Base-by-base conservation (phyloP, 92 coral and sea anemone genomes). In the Palythoa heliodiscus region DNA sequence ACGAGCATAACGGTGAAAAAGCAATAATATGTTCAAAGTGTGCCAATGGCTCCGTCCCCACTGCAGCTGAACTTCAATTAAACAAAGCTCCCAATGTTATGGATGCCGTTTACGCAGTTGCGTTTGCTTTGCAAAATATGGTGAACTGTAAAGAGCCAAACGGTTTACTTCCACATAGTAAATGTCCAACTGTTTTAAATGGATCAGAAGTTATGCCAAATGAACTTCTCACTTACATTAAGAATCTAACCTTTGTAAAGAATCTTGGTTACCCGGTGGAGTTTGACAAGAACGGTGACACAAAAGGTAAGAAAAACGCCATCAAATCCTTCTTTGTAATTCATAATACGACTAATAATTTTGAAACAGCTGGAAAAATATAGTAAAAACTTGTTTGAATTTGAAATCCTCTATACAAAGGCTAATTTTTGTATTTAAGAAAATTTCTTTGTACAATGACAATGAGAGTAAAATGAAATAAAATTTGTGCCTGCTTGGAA, bases 61-160 rank as follows among this genome's bases (percentile, higher is more conserved):
- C 89, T 12, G 98, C 97, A 6, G 87, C 79, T 9, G 55, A 52
- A 13, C 20, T 94, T 23, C 94, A 97, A 61, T 52, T 92, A 48
- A 94, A 91, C 85, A 97, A 97, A 52, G 97, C 99, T 1, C 88
- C 99, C 0, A 94, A 94, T 54, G 99, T 97, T 5, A 97, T 97
- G 97, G 99, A 97, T 61, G 94, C 98, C 4, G 98, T 97, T 60
- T 93, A 92, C 64, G 85, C 99, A 23, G 94, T 96, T 11, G 97
- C 93, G 3, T 68, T 88, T 63, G 97, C 95, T 0, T 81, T 97
- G 22, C 87, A 88, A 7, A 79, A 82, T 22, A 90, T 90, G 86
- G 60, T 93, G 14, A 88, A 89, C 66, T 92, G 99, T 84, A 82
- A 91, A 75, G 82, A 84, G 1, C 78, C 84, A 52, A 71, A 58